Base-by-base conservation (phyloP, 2,797 vertebrate species). In the Corythornis leucogaster region DNA sequence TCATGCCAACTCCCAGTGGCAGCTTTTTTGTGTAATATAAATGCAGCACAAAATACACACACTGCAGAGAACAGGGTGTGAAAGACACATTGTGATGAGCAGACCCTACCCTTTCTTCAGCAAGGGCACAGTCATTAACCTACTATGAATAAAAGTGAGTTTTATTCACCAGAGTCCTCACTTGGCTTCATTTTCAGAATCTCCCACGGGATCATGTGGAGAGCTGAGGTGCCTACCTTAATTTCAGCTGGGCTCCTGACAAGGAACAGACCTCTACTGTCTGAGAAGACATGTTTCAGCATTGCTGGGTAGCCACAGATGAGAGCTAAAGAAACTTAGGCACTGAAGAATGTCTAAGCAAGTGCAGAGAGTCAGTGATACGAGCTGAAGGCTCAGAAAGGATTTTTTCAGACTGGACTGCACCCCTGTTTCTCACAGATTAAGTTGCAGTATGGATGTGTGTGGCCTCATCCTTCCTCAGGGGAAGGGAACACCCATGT, bases 51-150 rank as follows among this genome's bases (percentile, higher is more conserved):
- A 81, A 48, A 8, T 20, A 54, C 7, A 43, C 12, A 54, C 20
- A 8, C 2, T 55, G 28, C 61, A 76, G 33, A 40, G 20, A 80
- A 57, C 2, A n/a, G 42, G 14, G 25, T 43, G 22, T 69, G 55
- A 80, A 66, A 90, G n/a, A 13, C 59, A 33, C 0, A 0, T 1
- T n/a, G 46, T 17, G 40, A 66, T 11, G 7, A 63, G 53, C 38
- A 30, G 35, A 8, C 21, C 21, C 40, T 43, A 54, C 4, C 2
- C 12, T 9, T 68, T 78, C 46, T 55, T 76, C 51, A 62, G 11
- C 51, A 58, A 84, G 12, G 30, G n/a, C n/a, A 67, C 15, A 75
- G 54, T 81, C 10, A 30, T 31, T 26, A 61, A 81, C 53, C 11
- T 62, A 15, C 3, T 38, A 40, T 0, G 8, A 85, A 71, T 24